phyloP scores from a whole-genome alignment of 1,140 invertebrate genomes.

The Lethrus apterus region DNA sequence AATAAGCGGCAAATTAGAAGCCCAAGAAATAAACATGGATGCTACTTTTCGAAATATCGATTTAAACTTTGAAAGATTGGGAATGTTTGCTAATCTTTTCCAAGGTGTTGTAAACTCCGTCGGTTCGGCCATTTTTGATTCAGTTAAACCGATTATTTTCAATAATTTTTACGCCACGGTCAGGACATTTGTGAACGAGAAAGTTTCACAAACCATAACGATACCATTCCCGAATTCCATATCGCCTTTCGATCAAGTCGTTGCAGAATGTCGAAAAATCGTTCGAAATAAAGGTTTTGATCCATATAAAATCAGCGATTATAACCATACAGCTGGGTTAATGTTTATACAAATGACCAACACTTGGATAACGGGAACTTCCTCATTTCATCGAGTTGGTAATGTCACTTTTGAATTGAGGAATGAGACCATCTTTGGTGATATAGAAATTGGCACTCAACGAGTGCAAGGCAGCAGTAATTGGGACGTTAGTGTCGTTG shows the following conservation, averaged over 20 bases:
- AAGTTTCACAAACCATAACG: slow-evolving; percentile 51
- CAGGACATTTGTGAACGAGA: slow-evolving; percentile 47
- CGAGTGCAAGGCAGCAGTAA: slow-evolving; percentile 64
- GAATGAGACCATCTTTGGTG: slow-evolving; percentile 59
- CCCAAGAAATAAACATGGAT: slow-evolving; percentile 71
- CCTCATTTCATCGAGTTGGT: slow-evolving; percentile 72
- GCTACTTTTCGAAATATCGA: slow-evolving; percentile 67
- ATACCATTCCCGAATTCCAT: slow-evolving; percentile 78
- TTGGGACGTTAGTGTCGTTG: slow-evolving; percentile 64
- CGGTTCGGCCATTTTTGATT: slow-evolving; percentile 74
- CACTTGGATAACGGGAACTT: slow-evolving; percentile 69
- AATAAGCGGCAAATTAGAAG: slow-evolving; percentile 63
- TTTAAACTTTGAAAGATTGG: slow-evolving; percentile 74
- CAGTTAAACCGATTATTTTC: slow-evolving; percentile 75
- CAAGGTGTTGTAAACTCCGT: slow-evolving; percentile 72
- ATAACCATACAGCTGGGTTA: slow-evolving; percentile 60
- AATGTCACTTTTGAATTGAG: slow-evolving; percentile 65
- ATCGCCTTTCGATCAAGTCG: slow-evolving; percentile 72
- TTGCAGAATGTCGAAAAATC: slow-evolving; percentile 63
- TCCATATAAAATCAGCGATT: slow-evolving; percentile 63
- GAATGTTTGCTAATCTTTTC: slow-evolving; percentile 64
- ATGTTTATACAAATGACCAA: slow-evolving; percentile 59
- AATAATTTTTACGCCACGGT: slow-evolving; percentile 64
- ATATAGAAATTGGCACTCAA: slow-evolving; percentile 70
- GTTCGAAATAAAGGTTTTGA: slow-evolving; percentile 64